A percentile compares a stretch with the other conserved stretches of the same genome.
phyloP scores from a whole-genome alignment of 2,113 vertebrate genomes.

The Misgurnus mizolepis region DNA sequence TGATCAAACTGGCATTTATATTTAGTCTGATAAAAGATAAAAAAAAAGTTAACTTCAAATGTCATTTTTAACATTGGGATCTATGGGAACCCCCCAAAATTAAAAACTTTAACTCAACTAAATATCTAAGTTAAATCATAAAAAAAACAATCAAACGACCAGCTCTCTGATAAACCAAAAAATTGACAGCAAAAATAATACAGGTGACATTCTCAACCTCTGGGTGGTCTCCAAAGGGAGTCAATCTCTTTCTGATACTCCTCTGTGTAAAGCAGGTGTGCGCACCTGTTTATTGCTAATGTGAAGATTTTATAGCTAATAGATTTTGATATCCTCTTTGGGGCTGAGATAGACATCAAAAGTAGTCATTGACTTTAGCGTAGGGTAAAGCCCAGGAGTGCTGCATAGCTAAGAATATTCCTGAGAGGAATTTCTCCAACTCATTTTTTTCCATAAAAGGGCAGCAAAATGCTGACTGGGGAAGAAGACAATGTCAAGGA shows the following conservation, averaged over 20 bases:
- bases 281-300: slow-evolving; percentile 11
- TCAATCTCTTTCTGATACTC: not conserved
- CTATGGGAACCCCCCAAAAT: too few species aligned
- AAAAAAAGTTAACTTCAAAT: too few species aligned
- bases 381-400: slow-evolving; percentile 41
- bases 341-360: not conserved
- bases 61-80: too few species aligned
- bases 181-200: slow-evolving; percentile 8
- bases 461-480: slow-evolving; percentile 88
- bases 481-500: slow-evolving; percentile 91
- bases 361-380: not conserved
- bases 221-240: slow-evolving; percentile 5
- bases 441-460: slow-evolving; percentile 84
- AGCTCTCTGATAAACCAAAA: slow-evolving; percentile 25
- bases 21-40: too few species aligned
- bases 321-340: slow-evolving; percentile 8
- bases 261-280: not conserved
- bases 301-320: not conserved
- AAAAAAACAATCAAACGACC: slow-evolving; percentile 9
- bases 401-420: slow-evolving; percentile 55
- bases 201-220: slow-evolving; percentile 37
- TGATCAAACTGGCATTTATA: too few species aligned
- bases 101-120: too few species aligned
- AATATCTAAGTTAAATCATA: too few species aligned
- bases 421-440: slow-evolving; percentile 54